Conservation (phyloP, 2,797 vertebrate species). For the Avahi laniger region DNA sequence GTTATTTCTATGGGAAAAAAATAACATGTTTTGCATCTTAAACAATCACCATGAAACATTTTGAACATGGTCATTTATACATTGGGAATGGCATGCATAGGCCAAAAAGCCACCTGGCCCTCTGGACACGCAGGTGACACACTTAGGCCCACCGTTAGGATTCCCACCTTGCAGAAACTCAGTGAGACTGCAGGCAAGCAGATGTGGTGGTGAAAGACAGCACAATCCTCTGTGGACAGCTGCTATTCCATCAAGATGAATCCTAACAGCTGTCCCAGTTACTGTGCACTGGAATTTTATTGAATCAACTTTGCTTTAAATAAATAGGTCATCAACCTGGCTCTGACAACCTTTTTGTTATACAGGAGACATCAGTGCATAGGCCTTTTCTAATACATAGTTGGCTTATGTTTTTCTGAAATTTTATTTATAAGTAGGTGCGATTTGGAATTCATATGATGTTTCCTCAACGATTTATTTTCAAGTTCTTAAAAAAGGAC, state of each 20-base stretch:
- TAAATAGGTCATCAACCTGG: slow-evolving; percentile 21
- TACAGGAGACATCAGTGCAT: background rate
- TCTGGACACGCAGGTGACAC: background rate
- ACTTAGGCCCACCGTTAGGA: rapidly evolving
- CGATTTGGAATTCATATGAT: background rate
- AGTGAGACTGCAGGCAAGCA: background rate
- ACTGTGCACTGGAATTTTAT: background rate
- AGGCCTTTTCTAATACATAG: background rate
- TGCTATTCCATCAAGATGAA: background rate
- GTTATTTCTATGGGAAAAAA: background rate
- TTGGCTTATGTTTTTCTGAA: background rate
- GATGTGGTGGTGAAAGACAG: background rate
- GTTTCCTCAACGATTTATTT: background rate
- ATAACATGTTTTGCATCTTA: background rate
- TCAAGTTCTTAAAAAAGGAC: background rate
- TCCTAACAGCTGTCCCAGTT: background rate
- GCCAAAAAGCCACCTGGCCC: background rate
- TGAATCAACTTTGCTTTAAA: slow-evolving; percentile 46
- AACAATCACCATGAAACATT: background rate
- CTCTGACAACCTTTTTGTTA: background rate
- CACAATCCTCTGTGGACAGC: background rate
- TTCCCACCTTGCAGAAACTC: background rate
- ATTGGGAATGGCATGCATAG: rapidly evolving
- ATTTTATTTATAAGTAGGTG: background rate
- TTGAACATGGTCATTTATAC: background rate